phyloP scores from a whole-genome alignment of 2,888 invertebrate species.

The Congeria kusceri region DNA sequence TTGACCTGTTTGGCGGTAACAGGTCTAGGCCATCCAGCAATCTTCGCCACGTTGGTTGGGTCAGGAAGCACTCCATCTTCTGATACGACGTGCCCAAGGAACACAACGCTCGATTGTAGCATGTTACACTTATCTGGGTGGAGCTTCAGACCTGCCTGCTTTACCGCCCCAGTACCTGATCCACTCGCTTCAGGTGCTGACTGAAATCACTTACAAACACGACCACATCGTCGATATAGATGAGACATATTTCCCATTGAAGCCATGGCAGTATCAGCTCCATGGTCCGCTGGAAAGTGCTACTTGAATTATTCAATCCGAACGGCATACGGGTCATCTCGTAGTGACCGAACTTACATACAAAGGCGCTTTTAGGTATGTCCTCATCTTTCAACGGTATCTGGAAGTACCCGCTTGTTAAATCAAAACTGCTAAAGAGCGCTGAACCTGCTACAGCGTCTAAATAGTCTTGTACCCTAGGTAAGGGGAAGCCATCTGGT shows the following conservation, averaged over 20 bases:
- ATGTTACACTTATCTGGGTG: conserved; percentile 22
- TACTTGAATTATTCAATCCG: neutral
- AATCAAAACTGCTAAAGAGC: conserved; percentile 3
- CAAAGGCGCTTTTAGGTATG: conserved; percentile 9
- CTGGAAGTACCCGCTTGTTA: conserved; percentile 1
- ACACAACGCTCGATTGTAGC: conserved; percentile 19
- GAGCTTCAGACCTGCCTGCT: conserved; percentile 23
- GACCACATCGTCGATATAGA: conserved; percentile 37
- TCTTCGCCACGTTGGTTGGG: conserved; percentile 26
- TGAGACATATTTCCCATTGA: conserved; percentile 23
- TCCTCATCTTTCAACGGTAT: conserved; percentile 6
- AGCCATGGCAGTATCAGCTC: conserved; percentile 10
- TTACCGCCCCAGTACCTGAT: conserved; percentile 15
- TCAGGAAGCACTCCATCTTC: conserved; percentile 21
- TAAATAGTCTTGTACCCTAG: conserved; percentile 11
- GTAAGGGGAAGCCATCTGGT: too few relatives aligned
- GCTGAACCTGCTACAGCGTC: conserved; percentile 4
- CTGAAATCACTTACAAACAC: conserved; percentile 16
- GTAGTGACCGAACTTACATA: conserved; percentile 15
- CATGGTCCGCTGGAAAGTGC: conserved; percentile 13
- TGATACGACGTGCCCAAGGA: conserved; percentile 34
- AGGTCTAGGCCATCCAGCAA: conserved; percentile 21
- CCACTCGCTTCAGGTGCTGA: conserved; percentile 18
- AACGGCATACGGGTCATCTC: conserved; percentile 11
- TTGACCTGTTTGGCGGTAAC: conserved; percentile 15